Conservation (phyloP, 2,797 vertebrate species). For the Pelodytes ibericus region DNA sequence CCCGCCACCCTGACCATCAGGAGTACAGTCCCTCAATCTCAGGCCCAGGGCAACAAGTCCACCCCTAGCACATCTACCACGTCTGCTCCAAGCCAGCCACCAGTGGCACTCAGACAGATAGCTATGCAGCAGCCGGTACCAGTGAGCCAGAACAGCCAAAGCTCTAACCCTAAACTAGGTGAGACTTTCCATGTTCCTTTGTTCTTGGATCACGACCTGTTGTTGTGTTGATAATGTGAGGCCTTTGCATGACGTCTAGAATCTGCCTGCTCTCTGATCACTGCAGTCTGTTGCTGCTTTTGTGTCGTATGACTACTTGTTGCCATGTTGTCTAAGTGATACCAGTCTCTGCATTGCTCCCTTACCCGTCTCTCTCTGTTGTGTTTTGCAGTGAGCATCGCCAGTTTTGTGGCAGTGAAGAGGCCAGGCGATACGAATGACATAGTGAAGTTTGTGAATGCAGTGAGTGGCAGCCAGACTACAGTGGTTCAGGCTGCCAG, state of each 20-base stretch:
- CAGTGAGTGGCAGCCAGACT: slow-evolving; percentile 64
- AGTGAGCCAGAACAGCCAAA: slow-evolving; percentile 67
- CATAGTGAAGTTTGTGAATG: slow-evolving; percentile 74
- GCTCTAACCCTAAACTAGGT: slow-evolving; percentile 75
- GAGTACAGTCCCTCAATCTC: slow-evolving; percentile 74
- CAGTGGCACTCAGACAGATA: slow-evolving; percentile 63
- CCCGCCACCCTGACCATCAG: slow-evolving; percentile 86
- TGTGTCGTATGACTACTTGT: no score
- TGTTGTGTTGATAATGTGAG: no score
- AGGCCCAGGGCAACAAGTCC: slow-evolving; percentile 72
- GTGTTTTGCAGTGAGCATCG: slow-evolving; percentile 73
- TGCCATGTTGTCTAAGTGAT: no score
- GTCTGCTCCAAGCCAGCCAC: slow-evolving; percentile 66
- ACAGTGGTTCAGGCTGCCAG: slow-evolving; percentile 74
- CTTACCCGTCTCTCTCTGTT: neutral
- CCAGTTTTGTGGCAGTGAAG: slow-evolving; percentile 76
- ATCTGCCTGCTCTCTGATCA: no score
- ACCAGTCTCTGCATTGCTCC: neutral
- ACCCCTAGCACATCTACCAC: slow-evolving; percentile 68
- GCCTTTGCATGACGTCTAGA: no score
- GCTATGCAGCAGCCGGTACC: slow-evolving; percentile 62
- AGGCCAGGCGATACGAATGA: slow-evolving; percentile 73
- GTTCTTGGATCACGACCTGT: no score
- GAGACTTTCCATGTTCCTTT: slow-evolving; percentile 54
- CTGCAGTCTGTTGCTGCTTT: no score